Evolutionary conservation across 2,113 vertebrate species (phyloP), one percentile per base, ranked within the genome.

Genomic region (Suncus etruscus): DNA sequence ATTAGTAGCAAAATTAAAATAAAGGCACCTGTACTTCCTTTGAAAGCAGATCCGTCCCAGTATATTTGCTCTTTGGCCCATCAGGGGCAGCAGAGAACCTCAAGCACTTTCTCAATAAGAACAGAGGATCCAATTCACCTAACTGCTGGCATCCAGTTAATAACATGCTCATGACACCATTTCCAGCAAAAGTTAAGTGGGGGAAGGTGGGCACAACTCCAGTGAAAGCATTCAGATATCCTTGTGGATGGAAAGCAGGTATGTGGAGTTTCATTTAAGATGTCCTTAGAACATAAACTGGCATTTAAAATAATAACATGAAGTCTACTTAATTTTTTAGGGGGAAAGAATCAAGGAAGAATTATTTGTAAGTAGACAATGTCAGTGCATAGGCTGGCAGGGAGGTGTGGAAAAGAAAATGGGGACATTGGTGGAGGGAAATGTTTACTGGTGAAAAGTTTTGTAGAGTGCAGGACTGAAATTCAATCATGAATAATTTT

Each of bases 1-100:
- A 32, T 48, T 77, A 76, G 76, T 68, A 70, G 79, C 16, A 85
- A 89, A 66, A 76, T 81, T 58, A 83, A 95, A 76, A 92, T 22
- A 63, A 79, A 90, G 58, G 29, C 25, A 58, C 61, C 31, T 18
- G 29, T 24, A 45, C 61, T 54, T 68, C n/a, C 18, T 87, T 78
- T 63, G 61, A 91, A 79, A 89, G 61, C 6, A 69, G 51, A 39
- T n/a, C 11, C 14, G 70, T 82, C 29, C 16, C n/a, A 27, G 45
- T 5, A 32, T n/a, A 16, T 81, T 75, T 58, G 82, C 50, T 94
- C n/a, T 75, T 25, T 5, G 12, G 31, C 75, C 51, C 48, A 61
- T 15, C 11, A 51, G 68, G 10, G 9, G 9, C 31, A 77, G 29
- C 63, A 47, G 73, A 70, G 9, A 73, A n/a, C 11, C 24, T 50